Evolutionary conservation across 1,140 invertebrate species (phyloP), one percentile per base, ranked within the genome.

Genomic region (Drosophila saltans): DNA sequence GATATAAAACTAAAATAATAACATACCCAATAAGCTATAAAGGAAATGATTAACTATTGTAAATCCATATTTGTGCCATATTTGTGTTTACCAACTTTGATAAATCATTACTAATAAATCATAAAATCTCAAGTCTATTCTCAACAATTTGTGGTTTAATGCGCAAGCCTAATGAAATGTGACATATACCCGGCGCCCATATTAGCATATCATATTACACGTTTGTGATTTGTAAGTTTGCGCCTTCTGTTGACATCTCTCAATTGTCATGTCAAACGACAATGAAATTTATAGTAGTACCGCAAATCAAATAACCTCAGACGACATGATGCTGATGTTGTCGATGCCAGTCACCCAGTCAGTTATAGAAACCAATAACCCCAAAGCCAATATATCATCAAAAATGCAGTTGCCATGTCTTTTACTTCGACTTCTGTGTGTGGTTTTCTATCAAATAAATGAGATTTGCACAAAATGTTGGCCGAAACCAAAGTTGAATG

Each of bases 201-300:
- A 52, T 52, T 26, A 26, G 9, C 45, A 21, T 28, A 75, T 75
- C 65, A 39, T 33, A 75, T 75, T 75, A 68, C 65, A 39, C 36
- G 43, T 52, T 24, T 52, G 10, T 52, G 45, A 52, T 48, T 76
- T 64, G 73, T 33, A 60, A 65, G 30, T 63, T 75, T 72, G 75
- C 79, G 79, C 72, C 68, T 77, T 71, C 68, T 71, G 75, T 86
- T 72, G 80, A 81, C 80, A 89, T 81, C 71, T 75, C 75, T 81
- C 84, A 88, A 89, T 84, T 89, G 80, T 89, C 80, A 84, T 89
- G 80, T 85, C 84, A 81, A 78, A 75, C 30, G 79, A 26, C 65
- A 58, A 79, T 80, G 75, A 89, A 84, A 89, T 89, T 89, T 89
- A 89, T 89, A 73, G 78, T 68, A 64, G 73, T 24, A 65, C 52